phyloP scores from a whole-genome alignment of 2,797 vertebrate species.

The Nyctibius grandis region DNA sequence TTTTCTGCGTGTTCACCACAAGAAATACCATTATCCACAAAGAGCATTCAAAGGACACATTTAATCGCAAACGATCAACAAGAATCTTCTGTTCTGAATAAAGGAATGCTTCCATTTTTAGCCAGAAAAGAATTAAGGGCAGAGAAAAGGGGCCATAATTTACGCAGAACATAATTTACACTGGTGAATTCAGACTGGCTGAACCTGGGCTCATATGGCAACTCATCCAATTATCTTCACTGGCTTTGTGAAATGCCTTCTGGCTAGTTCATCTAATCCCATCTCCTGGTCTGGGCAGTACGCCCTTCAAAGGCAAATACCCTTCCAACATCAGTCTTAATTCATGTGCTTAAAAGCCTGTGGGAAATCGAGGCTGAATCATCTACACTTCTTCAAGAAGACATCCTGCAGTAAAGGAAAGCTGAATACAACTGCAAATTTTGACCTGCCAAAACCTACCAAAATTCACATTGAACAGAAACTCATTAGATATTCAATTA shows the following conservation, averaged over 20 bases:
- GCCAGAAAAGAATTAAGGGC: not conserved
- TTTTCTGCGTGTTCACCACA: constrained; percentile 68
- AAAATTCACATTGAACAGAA: not conserved
- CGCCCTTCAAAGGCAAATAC: not conserved
- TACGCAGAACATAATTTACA: not conserved
- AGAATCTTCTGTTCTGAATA: not conserved
- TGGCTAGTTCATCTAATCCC: not conserved
- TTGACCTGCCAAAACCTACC: not conserved
- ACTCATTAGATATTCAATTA: no score
- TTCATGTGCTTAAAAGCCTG: not conserved
- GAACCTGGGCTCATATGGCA: not conserved
- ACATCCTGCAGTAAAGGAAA: not conserved
- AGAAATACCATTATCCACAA: constrained; percentile 77
- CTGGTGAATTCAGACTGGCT: not conserved
- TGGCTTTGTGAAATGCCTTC: not conserved
- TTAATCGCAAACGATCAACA: not conserved
- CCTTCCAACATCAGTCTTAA: not conserved
- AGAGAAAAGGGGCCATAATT: not conserved
- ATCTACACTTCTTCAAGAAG: not conserved
- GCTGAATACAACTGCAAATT: not conserved
- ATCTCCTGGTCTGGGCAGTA: not conserved
- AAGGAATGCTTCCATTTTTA: not conserved
- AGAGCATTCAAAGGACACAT: not conserved
- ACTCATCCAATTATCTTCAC: not conserved
- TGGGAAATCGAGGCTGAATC: not conserved